A percentile compares a stretch with the other conserved stretches of the same genome.
phyloP scores from a whole-genome alignment of 2,888 invertebrate species.

The Anthrax anthrax region DNA sequence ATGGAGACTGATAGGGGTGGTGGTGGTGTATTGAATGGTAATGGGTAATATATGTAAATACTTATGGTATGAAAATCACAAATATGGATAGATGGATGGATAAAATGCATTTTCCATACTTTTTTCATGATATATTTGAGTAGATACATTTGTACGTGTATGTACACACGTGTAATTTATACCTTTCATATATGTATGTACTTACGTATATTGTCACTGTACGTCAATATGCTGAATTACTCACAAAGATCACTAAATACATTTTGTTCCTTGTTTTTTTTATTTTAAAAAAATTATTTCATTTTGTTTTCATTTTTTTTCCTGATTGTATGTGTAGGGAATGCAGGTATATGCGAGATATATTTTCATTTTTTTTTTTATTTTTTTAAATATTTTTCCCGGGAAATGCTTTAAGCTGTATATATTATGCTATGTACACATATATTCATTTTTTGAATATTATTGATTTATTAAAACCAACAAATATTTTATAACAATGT shows the following conservation, averaged over 20 bases:
- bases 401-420: not conserved
- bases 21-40: not conserved
- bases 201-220: no score
- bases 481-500: no score
- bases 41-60: no score
- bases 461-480: not conserved
- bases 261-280: not conserved
- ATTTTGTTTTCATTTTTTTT: not conserved
- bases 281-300: not conserved
- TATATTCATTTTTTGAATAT: not conserved
- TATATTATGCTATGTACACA: not conserved
- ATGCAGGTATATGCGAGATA: not conserved
- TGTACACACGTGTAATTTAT: no score
- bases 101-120: no score
- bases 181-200: no score
- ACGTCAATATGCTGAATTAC: not conserved
- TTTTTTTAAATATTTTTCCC: not conserved
- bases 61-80: no score
- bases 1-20: not conserved
- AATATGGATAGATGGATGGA: no score
- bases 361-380: not conserved
- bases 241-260: not conserved
- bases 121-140: no score
- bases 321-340: not conserved
- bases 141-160: no score